Base-by-base conservation (phyloP, 2,888 invertebrate genomes). In the Dastarcus helophoroides region DNA sequence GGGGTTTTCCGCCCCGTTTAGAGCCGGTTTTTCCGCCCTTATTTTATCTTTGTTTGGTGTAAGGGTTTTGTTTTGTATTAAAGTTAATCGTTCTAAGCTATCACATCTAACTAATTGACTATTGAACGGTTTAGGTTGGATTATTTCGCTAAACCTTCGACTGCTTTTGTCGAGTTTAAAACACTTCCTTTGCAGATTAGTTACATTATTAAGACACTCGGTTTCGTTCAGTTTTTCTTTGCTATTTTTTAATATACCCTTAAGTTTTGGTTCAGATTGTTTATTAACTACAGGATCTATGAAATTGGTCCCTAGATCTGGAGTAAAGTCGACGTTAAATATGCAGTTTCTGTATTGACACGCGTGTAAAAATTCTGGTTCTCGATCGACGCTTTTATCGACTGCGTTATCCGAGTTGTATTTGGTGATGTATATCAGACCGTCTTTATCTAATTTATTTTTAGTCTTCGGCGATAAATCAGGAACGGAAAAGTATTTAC, bases 141-240 rank as follows among this genome's bases (percentile, higher is more conserved):
- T 50, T 22, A 70, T 65, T 53, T 72, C 71, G 42, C 63, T 66
- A 43, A 68, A 67, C 3, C 69, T 51, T 36, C 62, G 60, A 33
- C 56, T 58, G n/a, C 29, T 37, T 27, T 40, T 35, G 24, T 44
- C 42, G 25, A 43, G 35, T 31, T 48, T 53, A 34, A 49, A 47
- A 36, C 40, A 41, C 33, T 46, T 49, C 6, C 16, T 32, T 27
- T 46, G 44, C 27, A 46, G 24, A 37, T 49, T 49, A 4, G 42
- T 43, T 30, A 46, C 42, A 29, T 50, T 50, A 31, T 42, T 51
- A 28, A 48, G 43, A 43, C 43, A 43, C 34, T 51, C 47, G 19
- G 37, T 36, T 35, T 41, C 44, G 23, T 45, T 38, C 22, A 50
- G 33, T 27, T 38, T 41, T 39, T 56, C 56, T 27, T 46, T 49